Evolutionary conservation across 2,113 vertebrate genomes (phyloP).

Genomic region (Aegypius monachus): DNA sequence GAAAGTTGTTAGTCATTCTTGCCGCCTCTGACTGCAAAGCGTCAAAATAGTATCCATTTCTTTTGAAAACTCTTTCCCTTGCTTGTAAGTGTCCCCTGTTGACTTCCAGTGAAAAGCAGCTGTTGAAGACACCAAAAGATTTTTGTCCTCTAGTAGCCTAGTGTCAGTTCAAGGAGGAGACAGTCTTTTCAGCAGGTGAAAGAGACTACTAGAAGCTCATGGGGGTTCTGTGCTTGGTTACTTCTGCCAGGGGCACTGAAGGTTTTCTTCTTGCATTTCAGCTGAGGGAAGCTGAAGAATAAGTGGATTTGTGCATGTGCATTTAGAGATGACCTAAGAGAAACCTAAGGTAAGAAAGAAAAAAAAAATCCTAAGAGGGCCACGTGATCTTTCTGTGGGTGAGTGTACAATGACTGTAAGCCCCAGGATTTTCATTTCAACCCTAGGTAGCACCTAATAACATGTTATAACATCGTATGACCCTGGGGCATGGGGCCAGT

Average conservation of each 20-base stretch:
- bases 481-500: neutral
- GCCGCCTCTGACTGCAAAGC: neutral
- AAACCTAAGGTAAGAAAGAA: neutral
- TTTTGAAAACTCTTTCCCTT: neutral
- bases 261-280: neutral
- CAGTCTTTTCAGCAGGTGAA: neutral
- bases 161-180: neutral
- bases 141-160: neutral
- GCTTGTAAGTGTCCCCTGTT: neutral
- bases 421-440: neutral
- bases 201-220: neutral
- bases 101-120: neutral
- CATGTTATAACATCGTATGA: fast-evolving
- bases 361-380: neutral
- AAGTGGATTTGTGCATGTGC: neutral
- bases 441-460: neutral
- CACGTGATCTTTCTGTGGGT: neutral
- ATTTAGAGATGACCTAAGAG: neutral
- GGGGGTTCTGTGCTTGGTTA: neutral
- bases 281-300: neutral
- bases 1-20: neutral
- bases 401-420: neutral
- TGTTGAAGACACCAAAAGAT: neutral
- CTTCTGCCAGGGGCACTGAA: neutral
- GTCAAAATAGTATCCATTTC: neutral